Percentiles rank a stretch among this genome's conserved stretches.
phyloP scores from a whole-genome alignment of 2,797 vertebrate genomes.

The Anguilla marmorata region DNA sequence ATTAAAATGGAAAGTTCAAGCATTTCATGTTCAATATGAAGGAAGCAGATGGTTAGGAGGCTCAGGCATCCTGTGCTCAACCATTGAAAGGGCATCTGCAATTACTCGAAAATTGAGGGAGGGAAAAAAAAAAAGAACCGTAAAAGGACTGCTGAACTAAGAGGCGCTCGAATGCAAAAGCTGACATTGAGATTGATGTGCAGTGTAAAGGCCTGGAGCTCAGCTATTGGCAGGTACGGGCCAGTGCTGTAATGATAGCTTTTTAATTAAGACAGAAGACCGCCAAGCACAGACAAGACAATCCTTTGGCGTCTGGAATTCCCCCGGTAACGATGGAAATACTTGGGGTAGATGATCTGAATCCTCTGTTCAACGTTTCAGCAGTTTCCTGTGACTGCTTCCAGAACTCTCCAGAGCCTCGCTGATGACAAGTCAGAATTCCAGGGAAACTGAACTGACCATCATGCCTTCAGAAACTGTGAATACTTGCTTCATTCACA shows the following conservation, averaged over 20 bases:
- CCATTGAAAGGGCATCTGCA: constrained; percentile 65
- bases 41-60: constrained; percentile 29
- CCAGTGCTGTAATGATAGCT: constrained; percentile 77
- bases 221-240: constrained; percentile 66
- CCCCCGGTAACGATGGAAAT: constrained; percentile 69
- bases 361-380: constrained; percentile 40
- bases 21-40: constrained; percentile 42
- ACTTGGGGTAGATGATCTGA: constrained; percentile 69
- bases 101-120: constrained; percentile 70
- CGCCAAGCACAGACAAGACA: constrained; percentile 70
- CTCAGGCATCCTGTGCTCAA: constrained; percentile 55
- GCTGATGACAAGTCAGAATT: constrained; percentile 7
- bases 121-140: constrained; percentile 60
- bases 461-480: not conserved
- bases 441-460: not conserved
- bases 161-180: constrained; percentile 64
- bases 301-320: constrained; percentile 66
- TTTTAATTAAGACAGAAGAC: constrained; percentile 85
- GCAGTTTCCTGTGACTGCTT: not conserved
- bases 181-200: constrained; percentile 71
- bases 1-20: constrained; percentile 21
- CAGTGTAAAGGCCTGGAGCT: constrained; percentile 71
- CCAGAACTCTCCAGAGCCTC: not conserved
- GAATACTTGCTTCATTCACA: not conserved
- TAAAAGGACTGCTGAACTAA: constrained; percentile 54